phyloP scores from a whole-genome alignment of 1,140 invertebrate species.

The Drosophila aff. region DNA sequence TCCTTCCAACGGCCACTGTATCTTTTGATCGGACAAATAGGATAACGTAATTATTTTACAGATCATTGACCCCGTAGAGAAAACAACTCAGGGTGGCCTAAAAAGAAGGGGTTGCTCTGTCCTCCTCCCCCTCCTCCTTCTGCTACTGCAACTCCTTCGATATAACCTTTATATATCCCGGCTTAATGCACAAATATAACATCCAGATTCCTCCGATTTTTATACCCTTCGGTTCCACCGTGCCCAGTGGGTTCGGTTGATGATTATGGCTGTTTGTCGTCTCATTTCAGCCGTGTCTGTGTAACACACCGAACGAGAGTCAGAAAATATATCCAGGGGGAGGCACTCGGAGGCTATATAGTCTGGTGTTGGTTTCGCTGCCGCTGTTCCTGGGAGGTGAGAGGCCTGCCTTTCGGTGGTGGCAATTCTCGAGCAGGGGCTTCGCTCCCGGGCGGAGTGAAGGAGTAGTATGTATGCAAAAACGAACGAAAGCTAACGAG shows the following conservation, averaged over 20 bases:
- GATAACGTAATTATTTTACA: constrained; percentile 25
- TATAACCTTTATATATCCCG: neutral
- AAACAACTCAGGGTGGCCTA: constrained; percentile 19
- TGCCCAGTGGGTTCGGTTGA: constrained; percentile 79
- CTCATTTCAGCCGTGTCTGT: constrained; percentile 72
- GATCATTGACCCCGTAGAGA: constrained; percentile 30
- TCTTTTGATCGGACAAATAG: constrained; percentile 18
- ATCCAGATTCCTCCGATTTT: constrained; percentile 19
- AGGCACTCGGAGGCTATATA: constrained; percentile 22
- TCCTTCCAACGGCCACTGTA: neutral
- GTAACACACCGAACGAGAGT: constrained; percentile 54
- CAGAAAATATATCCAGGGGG: constrained; percentile 39
- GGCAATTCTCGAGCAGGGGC: constrained; percentile 68
- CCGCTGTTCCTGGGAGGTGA: constrained; percentile 36
- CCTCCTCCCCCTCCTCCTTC: neutral
- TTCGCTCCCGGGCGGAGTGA: constrained; percentile 12
- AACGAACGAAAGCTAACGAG: constrained; percentile 60
- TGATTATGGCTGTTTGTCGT: constrained; percentile 79
- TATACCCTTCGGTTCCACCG: constrained; percentile 55
- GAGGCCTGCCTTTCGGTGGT: constrained; percentile 60
- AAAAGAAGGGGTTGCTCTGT: constrained; percentile 26
- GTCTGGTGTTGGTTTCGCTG: constrained; percentile 27
- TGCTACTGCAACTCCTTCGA: neutral
- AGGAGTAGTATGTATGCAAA: constrained; percentile 47
- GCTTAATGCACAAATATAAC: constrained; percentile 10